Percentiles rank a stretch among this genome's conserved stretches.
These are phyloP conservation scores for Andrena fulva DNA, from an alignment of 2,888 invertebrate species.

Conservation along the genomic window DNA sequence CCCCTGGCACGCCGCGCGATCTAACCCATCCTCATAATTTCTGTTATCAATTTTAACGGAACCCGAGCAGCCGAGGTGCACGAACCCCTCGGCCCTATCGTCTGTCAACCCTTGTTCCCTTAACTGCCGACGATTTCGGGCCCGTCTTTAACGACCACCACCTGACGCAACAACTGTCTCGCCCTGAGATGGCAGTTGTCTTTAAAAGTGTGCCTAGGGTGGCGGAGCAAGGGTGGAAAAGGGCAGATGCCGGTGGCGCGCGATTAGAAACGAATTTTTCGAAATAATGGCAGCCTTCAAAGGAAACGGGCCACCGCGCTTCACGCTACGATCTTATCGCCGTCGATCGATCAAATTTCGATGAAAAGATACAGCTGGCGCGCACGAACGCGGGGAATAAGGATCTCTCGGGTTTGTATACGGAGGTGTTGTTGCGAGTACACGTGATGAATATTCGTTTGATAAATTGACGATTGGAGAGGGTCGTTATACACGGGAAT, in stretches of 20 bases:
- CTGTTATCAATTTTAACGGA: constrained; percentile 49
- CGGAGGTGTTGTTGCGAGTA: not conserved
- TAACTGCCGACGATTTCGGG: constrained; percentile 58
- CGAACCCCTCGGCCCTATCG: constrained; percentile 51
- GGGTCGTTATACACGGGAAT: constrained; percentile 17
- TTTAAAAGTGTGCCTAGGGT: constrained; percentile 67
- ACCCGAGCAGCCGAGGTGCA: constrained; percentile 27
- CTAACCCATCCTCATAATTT: constrained; percentile 28
- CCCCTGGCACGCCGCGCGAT: not conserved
- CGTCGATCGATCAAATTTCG: constrained; percentile 53
- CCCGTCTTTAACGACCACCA: constrained; percentile 75
- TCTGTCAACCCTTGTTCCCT: constrained; percentile 71
- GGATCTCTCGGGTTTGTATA: constrained; percentile 12
- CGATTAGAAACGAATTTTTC: constrained; percentile 74
- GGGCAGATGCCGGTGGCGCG: constrained; percentile 73
- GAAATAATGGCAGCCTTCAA: constrained; percentile 48
- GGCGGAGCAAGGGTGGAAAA: constrained; percentile 68
- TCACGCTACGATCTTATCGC: constrained; percentile 42
- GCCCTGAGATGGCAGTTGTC: constrained; percentile 77
- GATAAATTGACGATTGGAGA: constrained; percentile 37
- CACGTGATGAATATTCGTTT: constrained; percentile 43
- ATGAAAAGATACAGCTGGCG: constrained; percentile 47
- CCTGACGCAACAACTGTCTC: constrained; percentile 82
- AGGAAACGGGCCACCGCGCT: constrained; percentile 26
- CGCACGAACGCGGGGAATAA: not conserved